phyloP scores from a whole-genome alignment of 2,888 invertebrate species.

The Ptilodon capucinus region DNA sequence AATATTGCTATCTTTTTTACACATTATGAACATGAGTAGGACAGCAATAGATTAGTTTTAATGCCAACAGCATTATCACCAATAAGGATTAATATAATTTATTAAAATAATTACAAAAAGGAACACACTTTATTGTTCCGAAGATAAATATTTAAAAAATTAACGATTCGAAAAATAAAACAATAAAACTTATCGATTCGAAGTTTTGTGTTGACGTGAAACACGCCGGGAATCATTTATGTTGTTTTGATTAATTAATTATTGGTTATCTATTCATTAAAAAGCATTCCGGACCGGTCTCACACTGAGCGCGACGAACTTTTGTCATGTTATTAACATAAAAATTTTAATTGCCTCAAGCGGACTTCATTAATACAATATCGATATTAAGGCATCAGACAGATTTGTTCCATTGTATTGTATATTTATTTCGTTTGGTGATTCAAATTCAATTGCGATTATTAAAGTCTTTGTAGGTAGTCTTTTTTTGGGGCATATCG shows the following conservation, averaged over 20 bases:
- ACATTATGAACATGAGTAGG: too few relatives aligned
- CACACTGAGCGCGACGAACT: conserved; percentile 41
- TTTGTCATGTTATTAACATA: conserved; percentile 63
- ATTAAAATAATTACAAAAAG: too few relatives aligned
- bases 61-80: too few relatives aligned
- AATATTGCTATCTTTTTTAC: too few relatives aligned
- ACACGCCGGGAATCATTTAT: conserved; percentile 52
- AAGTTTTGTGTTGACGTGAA: conserved; percentile 36
- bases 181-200: conserved; percentile 16
- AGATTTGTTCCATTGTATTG: background rate
- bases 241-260: conserved; percentile 69
- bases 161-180: conserved; percentile 6
- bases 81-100: too few relatives aligned
- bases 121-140: background rate
- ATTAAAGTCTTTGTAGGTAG: too few relatives aligned
- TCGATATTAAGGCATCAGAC: conserved; percentile 42
- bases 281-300: conserved; percentile 58
- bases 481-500: too few relatives aligned
- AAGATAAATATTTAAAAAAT: background rate
- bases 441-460: background rate
- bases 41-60: too few relatives aligned
- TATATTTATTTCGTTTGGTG: background rate
- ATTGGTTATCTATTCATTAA: conserved; percentile 33
- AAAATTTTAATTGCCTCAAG: conserved; percentile 70
- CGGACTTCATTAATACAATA: conserved; percentile 53